These are phyloP conservation scores for Paedocypris micromegethes DNA, from an alignment of 2,797 vertebrate genomes.

Conservation along the genomic window DNA sequence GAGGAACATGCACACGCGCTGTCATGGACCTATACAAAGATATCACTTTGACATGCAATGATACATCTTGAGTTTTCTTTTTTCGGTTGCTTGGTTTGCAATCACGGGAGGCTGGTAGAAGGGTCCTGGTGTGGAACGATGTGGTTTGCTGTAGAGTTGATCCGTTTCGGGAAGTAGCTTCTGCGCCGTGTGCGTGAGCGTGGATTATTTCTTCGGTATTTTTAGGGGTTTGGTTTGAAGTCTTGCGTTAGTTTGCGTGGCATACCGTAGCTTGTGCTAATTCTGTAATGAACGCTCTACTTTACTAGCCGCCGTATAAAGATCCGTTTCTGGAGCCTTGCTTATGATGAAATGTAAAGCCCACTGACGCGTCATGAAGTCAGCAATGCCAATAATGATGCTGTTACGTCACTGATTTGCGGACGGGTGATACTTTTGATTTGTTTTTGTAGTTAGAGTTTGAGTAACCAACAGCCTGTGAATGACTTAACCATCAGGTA, in stretches of 20 bases:
- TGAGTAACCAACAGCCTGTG: conserved; percentile 52
- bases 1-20: conserved; percentile 67
- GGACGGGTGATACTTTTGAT: conserved; percentile 50
- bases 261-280: conserved; percentile 46
- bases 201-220: conserved; percentile 65
- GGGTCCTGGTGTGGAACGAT: conserved; percentile 41
- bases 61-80: conserved; percentile 57
- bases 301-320: conserved; percentile 58
- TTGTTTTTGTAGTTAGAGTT: conserved; percentile 54
- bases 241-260: conserved; percentile 55
- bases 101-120: conserved; percentile 39
- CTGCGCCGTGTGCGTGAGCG: conserved; percentile 58
- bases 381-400: conserved; percentile 48
- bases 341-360: conserved; percentile 49
- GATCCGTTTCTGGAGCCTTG: conserved; percentile 58
- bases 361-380: conserved; percentile 49
- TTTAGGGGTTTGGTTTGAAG: conserved; percentile 54
- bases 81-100: conserved; percentile 58
- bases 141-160: conserved; percentile 41
- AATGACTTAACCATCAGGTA: conserved; percentile 61
- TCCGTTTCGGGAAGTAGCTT: conserved; percentile 37
- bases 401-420: conserved; percentile 49
- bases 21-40: conserved; percentile 75
- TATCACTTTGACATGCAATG: conserved; percentile 72
- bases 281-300: conserved; percentile 54